Evolutionary conservation across 1,140 invertebrate species (phyloP), one percentile per base, ranked within the genome.

Genomic region (Cyclargus thomasi): DNA sequence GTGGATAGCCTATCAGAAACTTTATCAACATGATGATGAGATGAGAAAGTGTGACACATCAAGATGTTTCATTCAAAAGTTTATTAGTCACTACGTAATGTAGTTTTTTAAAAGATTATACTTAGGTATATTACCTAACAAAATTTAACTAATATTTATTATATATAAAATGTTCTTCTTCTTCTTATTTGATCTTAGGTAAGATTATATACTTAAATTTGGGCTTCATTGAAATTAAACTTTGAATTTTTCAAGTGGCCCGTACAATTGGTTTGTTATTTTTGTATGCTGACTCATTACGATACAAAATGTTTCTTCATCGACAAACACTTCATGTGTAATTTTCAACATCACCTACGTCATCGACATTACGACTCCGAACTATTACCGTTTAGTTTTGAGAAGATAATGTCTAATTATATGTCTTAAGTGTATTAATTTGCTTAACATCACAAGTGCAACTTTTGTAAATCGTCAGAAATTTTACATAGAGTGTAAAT

Each of bases 231-330:
- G 8, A 59, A 59, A 21, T 21, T 18, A 21, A 11, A 21, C 18
- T 59, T 18, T 11, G 20, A 59, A 59, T 21, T 20, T 59, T 20
- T 59, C 55, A 59, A 59, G 55, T 59, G 55, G 18, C 21, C 20
- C 8, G 7, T 18, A 59, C 55, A 59, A 20, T 59, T 20, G 55
- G 18, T 18, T 59, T 55, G 53, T 55, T 59, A 59, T 59, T 59
- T 21, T 20, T 59, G 17, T 11, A 59, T 20, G 55, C 55, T 59
- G 55, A 59, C 1, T 59, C 55, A 59, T 21, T 8, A 21, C 55
- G 20, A 21, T 20, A 18, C 18, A 20, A 47, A 47, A 20, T 59
- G 18, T 59, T 59, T 59, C 55, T 47, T 47, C 39, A 47, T 47
- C 39, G 39, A 47, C 39, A 47, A 47, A 47, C 39, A 47, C 39